phyloP scores from a whole-genome alignment of 2,888 invertebrate genomes.

The Dione vanillae region DNA sequence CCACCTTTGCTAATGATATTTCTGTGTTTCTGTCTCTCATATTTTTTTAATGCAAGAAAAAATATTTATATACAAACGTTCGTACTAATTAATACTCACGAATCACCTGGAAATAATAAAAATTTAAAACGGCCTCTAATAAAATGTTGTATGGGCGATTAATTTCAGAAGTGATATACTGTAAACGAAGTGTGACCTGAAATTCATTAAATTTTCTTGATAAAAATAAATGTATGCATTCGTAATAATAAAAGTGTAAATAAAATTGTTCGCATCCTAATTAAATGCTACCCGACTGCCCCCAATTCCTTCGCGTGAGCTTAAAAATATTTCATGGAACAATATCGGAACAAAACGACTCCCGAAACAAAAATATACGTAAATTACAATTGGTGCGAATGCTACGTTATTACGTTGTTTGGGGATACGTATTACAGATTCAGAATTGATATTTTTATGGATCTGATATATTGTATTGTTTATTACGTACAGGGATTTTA shows the following conservation, averaged over 20 bases:
- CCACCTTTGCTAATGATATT: too few relatives aligned
- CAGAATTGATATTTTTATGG: too few relatives aligned
- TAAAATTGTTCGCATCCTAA: conserved; percentile 22
- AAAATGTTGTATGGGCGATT: not conserved
- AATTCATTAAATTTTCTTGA: not conserved
- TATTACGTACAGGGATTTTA: too few relatives aligned
- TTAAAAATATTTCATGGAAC: conserved; percentile 16
- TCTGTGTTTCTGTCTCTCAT: too few relatives aligned
- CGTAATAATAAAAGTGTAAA: conserved; percentile 13
- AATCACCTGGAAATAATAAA: not conserved
- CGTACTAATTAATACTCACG: not conserved
- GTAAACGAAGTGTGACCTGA: not conserved
- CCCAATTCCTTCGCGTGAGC: conserved; percentile 21
- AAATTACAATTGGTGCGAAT: conserved; percentile 17
- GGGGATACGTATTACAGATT: not conserved
- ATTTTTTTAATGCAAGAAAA: too few relatives aligned
- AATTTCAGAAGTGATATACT: not conserved
- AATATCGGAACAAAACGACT: conserved; percentile 17
- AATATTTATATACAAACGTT: too few relatives aligned
- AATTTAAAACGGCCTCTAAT: not conserved
- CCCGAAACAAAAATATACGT: conserved; percentile 10
- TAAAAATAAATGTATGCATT: conserved; percentile 6
- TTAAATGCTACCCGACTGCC: conserved; percentile 20
- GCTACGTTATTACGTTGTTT: not conserved
- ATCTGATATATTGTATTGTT: too few relatives aligned